Evolutionary conservation across 2,797 vertebrate genomes (phyloP).

Genomic region (Acipenser oxyrinchus): DNA sequence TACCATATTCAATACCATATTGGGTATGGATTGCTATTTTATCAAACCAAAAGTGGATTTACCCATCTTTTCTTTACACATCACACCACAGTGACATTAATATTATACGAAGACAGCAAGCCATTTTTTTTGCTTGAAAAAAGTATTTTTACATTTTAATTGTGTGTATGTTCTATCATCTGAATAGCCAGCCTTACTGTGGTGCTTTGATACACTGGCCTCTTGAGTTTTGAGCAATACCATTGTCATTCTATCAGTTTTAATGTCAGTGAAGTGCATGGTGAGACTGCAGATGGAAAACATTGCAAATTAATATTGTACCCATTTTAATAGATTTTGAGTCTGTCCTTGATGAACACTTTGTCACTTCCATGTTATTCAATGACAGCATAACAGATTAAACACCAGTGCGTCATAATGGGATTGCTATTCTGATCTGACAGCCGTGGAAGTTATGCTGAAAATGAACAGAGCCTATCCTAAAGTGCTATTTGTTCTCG

Average conservation of each 20-base stretch:
- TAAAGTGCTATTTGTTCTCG: background rate
- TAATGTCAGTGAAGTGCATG: background rate
- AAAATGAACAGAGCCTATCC: background rate
- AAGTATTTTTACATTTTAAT: too few species aligned
- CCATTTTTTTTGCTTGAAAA: too few species aligned
- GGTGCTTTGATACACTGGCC: background rate
- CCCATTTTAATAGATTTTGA: background rate
- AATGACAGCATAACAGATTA: slow-evolving; percentile 5
- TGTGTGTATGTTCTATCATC: background rate
- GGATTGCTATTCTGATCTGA: background rate
- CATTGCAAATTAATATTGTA: too few species aligned
- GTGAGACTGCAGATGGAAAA: background rate
- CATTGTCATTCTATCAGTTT: background rate
- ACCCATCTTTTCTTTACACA: background rate
- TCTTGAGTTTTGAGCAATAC: background rate
- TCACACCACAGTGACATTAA: too few species aligned
- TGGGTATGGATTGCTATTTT: background rate
- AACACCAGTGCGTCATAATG: background rate
- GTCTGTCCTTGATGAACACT: background rate
- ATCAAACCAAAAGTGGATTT: background rate
- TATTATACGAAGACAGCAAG: too few species aligned
- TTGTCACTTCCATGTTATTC: slow-evolving; percentile 17
- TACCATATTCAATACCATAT: background rate
- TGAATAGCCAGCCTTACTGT: background rate
- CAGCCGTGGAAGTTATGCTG: background rate